Evolutionary conservation across 1,140 invertebrate species (phyloP).

Genomic region (Oreohelix idahoensis): DNA sequence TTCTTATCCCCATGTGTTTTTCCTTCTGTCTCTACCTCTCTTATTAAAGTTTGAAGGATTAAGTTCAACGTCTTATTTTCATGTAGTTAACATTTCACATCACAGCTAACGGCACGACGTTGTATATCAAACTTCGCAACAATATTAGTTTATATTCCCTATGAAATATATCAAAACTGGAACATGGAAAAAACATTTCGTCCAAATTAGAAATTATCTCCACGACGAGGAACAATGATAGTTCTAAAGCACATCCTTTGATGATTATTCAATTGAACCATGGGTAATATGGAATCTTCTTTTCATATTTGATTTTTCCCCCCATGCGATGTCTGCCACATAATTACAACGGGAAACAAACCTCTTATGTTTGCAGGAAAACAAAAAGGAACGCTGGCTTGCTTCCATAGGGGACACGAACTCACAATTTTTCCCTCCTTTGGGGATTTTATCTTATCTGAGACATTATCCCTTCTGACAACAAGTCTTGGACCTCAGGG

Average conservation of each 20-base stretch:
- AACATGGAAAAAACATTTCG: too few species aligned
- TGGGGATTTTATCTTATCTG: constrained; percentile 7
- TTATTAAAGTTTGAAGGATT: too few species aligned
- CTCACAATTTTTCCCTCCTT: not conserved
- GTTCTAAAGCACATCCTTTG: not conserved
- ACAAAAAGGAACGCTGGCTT: not conserved
- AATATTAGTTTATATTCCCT: too few species aligned
- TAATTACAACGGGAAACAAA: not conserved
- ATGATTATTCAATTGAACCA: not conserved
- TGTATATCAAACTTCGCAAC: too few species aligned
- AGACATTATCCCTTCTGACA: not conserved
- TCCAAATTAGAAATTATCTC: not conserved
- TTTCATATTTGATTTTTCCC: not conserved
- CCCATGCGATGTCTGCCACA: not conserved
- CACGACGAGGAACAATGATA: not conserved
- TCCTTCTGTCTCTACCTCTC: too few species aligned
- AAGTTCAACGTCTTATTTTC: too few species aligned
- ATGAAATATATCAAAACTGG: too few species aligned
- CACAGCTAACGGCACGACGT: too few species aligned
- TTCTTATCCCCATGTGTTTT: too few species aligned
- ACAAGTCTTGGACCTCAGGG: not conserved
- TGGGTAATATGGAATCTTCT: not conserved
- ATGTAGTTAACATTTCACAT: too few species aligned
- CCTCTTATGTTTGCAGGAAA: not conserved
- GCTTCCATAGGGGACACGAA: not conserved